phyloP scores from a whole-genome alignment of 2,113 vertebrate genomes.

The Campylomormyrus numenius region DNA sequence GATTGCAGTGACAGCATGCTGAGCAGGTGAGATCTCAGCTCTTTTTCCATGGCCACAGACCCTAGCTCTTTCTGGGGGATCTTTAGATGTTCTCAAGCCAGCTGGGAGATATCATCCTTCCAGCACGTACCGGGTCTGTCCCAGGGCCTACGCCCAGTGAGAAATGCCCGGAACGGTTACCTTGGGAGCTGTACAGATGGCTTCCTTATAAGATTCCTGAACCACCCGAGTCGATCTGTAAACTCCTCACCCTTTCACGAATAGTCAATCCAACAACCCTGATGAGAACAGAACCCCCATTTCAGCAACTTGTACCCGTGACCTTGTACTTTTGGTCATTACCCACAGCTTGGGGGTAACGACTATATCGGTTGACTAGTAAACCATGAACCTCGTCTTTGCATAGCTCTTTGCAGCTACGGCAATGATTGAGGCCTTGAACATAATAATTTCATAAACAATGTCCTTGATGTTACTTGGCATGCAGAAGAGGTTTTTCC shows the following conservation, averaged over 20 bases:
- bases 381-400: neutral
- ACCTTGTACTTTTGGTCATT: neutral
- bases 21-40: neutral
- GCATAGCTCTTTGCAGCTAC: neutral
- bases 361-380: neutral
- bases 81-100: neutral
- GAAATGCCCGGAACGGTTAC: neutral
- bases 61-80: neutral
- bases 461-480: neutral
- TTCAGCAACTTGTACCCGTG: neutral
- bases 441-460: neutral
- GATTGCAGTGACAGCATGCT: neutral
- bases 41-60: neutral
- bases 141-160: neutral
- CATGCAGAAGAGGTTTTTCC: neutral
- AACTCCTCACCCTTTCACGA: neutral
- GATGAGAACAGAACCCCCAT: neutral
- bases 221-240: neutral
- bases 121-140: neutral
- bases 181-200: neutral
- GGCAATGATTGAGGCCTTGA: neutral
- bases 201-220: neutral
- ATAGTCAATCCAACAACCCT: neutral
- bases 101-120: neutral
- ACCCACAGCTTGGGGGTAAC: neutral